Conservation (phyloP, 2,888 invertebrate species). For the Sphecodes monilicornis region DNA sequence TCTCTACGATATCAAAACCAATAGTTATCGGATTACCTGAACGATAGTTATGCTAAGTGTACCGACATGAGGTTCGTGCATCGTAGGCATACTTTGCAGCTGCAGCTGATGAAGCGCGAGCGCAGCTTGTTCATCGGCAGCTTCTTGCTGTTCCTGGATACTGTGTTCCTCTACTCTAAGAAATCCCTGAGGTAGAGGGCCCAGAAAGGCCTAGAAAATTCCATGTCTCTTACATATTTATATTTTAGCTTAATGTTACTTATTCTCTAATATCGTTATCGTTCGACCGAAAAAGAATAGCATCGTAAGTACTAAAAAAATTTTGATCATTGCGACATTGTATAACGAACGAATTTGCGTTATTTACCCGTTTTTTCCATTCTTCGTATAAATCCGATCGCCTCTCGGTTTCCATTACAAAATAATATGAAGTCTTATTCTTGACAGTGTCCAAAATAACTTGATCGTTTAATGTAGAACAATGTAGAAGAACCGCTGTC, state of each 20-base stretch:
- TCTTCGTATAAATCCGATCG: constrained; percentile 76
- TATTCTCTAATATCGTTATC: not conserved
- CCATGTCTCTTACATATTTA: constrained; percentile 54
- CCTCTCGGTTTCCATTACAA: constrained; percentile 73
- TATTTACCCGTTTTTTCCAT: constrained; percentile 78
- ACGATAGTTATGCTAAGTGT: constrained; percentile 94
- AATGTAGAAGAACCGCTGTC: constrained; percentile 6
- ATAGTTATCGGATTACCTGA: constrained; percentile 85
- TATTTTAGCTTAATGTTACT: not conserved
- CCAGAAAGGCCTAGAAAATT: constrained; percentile 89
- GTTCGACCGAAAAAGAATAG: not conserved
- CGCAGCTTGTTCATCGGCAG: constrained; percentile 92
- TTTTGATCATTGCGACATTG: not conserved
- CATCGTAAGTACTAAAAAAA: not conserved
- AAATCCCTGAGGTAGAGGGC: constrained; percentile 92
- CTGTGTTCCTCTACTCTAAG: constrained; percentile 86
- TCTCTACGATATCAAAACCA: not conserved
- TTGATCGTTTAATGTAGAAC: not conserved
- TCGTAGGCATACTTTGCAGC: constrained; percentile 85
- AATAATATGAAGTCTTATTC: constrained; percentile 13
- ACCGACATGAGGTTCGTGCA: constrained; percentile 87
- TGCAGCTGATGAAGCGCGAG: constrained; percentile 89
- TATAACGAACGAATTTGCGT: not conserved
- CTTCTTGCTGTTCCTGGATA: constrained; percentile 89
- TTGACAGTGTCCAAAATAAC: not conserved